Evolutionary conservation across 2,888 invertebrate genomes (phyloP).

Genomic region (Itoplectis maculator): DNA sequence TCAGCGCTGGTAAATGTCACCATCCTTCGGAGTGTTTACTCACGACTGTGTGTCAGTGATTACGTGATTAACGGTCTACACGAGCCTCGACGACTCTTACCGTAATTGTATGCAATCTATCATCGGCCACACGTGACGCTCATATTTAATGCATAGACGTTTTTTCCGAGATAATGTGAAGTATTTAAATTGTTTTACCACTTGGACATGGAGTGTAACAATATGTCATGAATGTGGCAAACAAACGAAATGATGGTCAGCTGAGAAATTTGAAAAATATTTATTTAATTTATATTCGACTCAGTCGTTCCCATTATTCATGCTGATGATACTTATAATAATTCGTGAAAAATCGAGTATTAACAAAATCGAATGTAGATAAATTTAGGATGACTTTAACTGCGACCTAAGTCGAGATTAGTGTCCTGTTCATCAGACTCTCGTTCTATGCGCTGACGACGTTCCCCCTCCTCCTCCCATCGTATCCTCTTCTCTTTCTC

Average conservation of each 20-base stretch:
- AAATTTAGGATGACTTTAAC: slow-evolving; percentile 1
- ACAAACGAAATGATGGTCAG: neutral
- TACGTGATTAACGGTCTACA: neutral
- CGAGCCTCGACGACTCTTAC: slow-evolving; percentile 10
- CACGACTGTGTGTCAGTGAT: neutral
- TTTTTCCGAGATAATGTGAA: neutral
- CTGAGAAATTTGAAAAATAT: neutral
- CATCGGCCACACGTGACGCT: slow-evolving; percentile 8
- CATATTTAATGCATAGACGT: neutral
- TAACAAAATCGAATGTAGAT: neutral
- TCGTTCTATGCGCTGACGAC: slow-evolving; percentile 14
- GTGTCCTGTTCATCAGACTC: slow-evolving; percentile 40
- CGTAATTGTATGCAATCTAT: slow-evolving; percentile 16
- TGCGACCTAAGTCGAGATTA: slow-evolving; percentile 16
- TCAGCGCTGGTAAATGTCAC: neutral
- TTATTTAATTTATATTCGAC: neutral
- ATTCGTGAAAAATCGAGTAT: neutral
- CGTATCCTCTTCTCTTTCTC: neutral
- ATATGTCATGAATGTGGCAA: neutral
- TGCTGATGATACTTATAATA: neutral
- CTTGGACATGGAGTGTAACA: neutral
- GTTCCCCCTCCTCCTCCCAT: neutral
- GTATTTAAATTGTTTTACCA: neutral
- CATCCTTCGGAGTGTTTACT: slow-evolving; percentile 16
- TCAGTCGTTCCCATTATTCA: neutral